phyloP scores from a whole-genome alignment of 2,797 vertebrate species.

The Pelochelys cantorii region DNA sequence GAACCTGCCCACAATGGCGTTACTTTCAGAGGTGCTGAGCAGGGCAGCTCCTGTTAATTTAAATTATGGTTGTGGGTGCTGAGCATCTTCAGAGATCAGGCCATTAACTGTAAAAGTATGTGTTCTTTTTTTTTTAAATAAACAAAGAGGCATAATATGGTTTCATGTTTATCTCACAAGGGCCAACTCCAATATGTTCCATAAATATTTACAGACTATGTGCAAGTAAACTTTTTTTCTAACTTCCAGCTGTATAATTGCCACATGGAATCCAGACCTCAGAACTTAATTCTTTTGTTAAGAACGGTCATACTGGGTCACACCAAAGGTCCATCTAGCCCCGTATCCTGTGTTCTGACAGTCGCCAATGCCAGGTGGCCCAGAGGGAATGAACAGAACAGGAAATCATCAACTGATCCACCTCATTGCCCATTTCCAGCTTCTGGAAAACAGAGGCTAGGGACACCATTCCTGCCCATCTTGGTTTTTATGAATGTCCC shows the following conservation, averaged over 20 bases:
- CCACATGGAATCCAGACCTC: too few species aligned
- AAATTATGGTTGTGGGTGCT: neutral
- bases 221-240: neutral
- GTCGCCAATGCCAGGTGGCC: too few species aligned
- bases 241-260: neutral
- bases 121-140: too few species aligned
- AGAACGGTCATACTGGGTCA: too few species aligned
- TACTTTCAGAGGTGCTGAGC: neutral
- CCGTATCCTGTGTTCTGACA: too few species aligned
- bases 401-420: too few species aligned
- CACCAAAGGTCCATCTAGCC: too few species aligned
- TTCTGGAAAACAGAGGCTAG: neutral
- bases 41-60: neutral
- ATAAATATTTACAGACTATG: neutral
- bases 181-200: neutral
- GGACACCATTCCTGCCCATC: too few species aligned
- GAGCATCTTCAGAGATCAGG: neutral
- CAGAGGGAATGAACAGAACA: too few species aligned
- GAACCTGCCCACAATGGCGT: neutral
- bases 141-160: neutral
- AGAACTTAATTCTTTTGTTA: accelerated
- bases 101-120: too few species aligned
- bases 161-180: neutral
- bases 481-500: accelerated
- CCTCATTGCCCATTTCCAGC: too few species aligned